phyloP scores from a whole-genome alignment of 1,140 invertebrate species.

The Popillia japonica region DNA sequence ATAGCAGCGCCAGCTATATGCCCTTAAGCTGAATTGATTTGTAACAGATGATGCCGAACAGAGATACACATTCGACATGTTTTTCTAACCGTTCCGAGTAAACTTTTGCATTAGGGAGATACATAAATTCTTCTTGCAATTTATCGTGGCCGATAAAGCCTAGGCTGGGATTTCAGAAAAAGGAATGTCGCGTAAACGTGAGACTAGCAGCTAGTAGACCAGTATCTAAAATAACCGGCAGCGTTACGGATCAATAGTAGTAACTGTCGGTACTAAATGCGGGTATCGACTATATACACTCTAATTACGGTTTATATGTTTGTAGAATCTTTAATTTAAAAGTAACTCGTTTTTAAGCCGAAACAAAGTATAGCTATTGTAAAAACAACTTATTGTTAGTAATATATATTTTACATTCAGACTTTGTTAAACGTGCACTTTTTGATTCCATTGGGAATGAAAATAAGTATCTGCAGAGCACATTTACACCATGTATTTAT shows the following conservation, averaged over 20 bases:
- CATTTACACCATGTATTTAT: too few relatives aligned
- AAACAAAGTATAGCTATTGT: too few relatives aligned
- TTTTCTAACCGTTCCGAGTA: conserved; percentile 26
- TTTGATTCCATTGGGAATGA: too few relatives aligned
- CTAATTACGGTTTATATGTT: too few relatives aligned
- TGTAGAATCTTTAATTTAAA: too few relatives aligned
- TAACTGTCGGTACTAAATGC: too few relatives aligned
- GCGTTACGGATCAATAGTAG: not conserved
- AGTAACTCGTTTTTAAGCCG: too few relatives aligned
- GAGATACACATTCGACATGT: conserved; percentile 30
- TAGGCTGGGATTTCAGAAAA: not conserved
- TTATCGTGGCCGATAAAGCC: conserved; percentile 13
- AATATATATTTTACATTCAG: too few relatives aligned
- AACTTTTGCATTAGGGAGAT: conserved; percentile 12
- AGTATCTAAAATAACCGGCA: not conserved
- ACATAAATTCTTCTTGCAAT: conserved; percentile 29
- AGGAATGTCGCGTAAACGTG: not conserved
- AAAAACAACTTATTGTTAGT: too few relatives aligned
- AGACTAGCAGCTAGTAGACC: not conserved
- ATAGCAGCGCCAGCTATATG: conserved; percentile 24
- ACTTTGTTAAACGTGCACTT: too few relatives aligned
- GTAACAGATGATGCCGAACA: conserved; percentile 23
- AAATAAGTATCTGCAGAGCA: too few relatives aligned
- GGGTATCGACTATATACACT: too few relatives aligned
- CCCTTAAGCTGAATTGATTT: conserved; percentile 33